Conservation (phyloP, 2,888 invertebrate genomes). For the Protodeltote pygarga region DNA sequence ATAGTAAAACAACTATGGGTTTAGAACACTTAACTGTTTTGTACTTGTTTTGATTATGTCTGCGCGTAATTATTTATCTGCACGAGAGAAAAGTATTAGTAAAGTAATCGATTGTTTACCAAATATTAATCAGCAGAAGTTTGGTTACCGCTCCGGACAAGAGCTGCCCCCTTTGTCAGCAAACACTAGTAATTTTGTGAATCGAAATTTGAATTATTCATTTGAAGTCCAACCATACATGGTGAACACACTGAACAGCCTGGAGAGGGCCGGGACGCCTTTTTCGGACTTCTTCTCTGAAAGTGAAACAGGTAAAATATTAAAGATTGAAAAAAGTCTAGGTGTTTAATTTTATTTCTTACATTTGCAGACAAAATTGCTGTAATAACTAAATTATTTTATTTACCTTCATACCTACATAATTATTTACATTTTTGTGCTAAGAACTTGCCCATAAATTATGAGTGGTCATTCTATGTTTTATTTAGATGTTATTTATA, state of each 20-base stretch:
- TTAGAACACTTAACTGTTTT: constrained; percentile 17
- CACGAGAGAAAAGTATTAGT: constrained; percentile 73
- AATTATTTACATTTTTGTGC: too few species aligned
- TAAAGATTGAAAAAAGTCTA: too few species aligned
- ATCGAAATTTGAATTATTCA: constrained; percentile 75
- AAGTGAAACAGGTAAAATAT: constrained; percentile 78
- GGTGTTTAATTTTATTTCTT: too few species aligned
- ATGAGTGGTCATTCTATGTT: too few species aligned
- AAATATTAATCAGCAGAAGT: constrained; percentile 74
- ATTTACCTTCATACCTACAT: too few species aligned
- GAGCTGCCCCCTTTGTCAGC: constrained; percentile 74
- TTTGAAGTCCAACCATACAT: constrained; percentile 67
- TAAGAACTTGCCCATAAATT: too few species aligned
- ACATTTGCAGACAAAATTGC: too few species aligned
- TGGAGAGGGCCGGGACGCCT: constrained; percentile 74
- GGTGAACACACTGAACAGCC: constrained; percentile 60
- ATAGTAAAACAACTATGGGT: constrained; percentile 36
- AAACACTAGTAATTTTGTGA: constrained; percentile 66
- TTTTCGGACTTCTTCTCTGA: constrained; percentile 82
- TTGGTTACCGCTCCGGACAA: constrained; percentile 63
- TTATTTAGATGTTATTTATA: too few species aligned
- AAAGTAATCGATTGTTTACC: constrained; percentile 79
- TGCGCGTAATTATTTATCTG: constrained; percentile 78
- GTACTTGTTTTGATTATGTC: constrained; percentile 73
- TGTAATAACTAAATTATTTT: too few species aligned